phyloP scores from a whole-genome alignment of 2,113 vertebrate genomes.

The Tragulus kanchil region DNA sequence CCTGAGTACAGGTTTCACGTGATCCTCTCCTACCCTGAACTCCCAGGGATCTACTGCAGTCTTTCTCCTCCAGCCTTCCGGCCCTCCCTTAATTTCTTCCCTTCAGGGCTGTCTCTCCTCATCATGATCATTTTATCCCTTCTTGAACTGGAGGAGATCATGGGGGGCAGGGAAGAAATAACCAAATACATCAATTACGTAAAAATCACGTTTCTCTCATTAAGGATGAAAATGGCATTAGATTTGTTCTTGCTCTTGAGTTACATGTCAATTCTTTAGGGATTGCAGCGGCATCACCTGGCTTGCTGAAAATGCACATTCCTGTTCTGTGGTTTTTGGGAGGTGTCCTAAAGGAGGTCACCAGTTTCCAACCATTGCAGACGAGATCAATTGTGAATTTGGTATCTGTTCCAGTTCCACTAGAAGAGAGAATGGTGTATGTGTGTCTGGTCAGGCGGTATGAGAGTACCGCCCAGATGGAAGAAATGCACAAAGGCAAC shows the following conservation, averaged over 20 bases:
- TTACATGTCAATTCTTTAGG: background rate
- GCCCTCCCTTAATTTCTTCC: background rate
- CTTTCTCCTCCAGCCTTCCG: background rate
- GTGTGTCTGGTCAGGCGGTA: background rate
- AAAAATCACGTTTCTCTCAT: background rate
- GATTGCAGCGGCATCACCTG: background rate
- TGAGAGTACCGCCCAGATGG: background rate
- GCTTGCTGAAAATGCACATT: background rate
- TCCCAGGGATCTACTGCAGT: background rate
- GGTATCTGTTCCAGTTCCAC: background rate
- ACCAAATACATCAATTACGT: background rate
- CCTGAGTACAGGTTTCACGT: background rate
- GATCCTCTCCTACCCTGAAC: background rate
- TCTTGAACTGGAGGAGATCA: slow-evolving; percentile 2
- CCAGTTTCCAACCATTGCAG: background rate
- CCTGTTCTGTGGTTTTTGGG: background rate
- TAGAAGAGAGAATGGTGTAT: background rate
- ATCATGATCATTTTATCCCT: background rate
- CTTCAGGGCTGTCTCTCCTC: background rate
- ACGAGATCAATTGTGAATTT: background rate
- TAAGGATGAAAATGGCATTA: background rate
- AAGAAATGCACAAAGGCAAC: slow-evolving; percentile 12
- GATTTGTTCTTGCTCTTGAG: background rate
- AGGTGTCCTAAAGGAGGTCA: slow-evolving; percentile 8
- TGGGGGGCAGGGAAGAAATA: background rate